Base-by-base conservation (phyloP, 2,113 vertebrate genomes). In the Trachemys scripta region DNA sequence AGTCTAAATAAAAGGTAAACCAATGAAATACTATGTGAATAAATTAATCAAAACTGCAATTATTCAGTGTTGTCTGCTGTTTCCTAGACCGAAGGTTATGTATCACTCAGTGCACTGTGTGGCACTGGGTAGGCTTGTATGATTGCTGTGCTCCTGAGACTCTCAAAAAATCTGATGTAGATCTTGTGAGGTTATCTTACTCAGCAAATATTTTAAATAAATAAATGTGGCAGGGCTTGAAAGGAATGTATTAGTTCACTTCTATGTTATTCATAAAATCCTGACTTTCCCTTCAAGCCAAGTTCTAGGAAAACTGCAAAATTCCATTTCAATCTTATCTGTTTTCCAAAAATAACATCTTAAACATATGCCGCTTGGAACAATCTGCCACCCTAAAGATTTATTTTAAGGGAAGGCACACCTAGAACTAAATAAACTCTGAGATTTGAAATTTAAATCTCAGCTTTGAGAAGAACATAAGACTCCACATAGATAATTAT, bases 301-400 rank as follows among this genome's bases (percentile, higher is more conserved):
- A 93, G 90, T 97, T 90, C 93, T 88, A 95, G 86, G 50, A 97
- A 97, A 98, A 96, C 95, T 75, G 69, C 88, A 97, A 96, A 88
- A 87, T 92, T 92, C 87, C 72, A 93, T 96, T 97, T 98, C 75
- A 93, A 96, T 96, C 96, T 98, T 95, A 94, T 83, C 51, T 88
- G 31, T 38, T 96, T 95, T 95, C 59, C 59, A 95, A 97, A 97
- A 97, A 96, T 93, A 97, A 94, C 88, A 96, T 81, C 83, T 65
- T 83, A 96, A 96, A 82, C 97, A 96, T 90, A 95, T 84, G 76
- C 51, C 72, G 97, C 96, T 97, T 82, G 75, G 85, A 94, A 92
- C 93, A 97, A 87, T 85, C 87, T 93, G 93, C 19, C 1, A 51
- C 53, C 90, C 62, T 80, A 96, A 96, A 92, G 82, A 89, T 96